Evolutionary conservation across 2,113 vertebrate species (phyloP), one percentile per base, ranked within the genome.

Genomic region (Alexandromys fortis): DNA sequence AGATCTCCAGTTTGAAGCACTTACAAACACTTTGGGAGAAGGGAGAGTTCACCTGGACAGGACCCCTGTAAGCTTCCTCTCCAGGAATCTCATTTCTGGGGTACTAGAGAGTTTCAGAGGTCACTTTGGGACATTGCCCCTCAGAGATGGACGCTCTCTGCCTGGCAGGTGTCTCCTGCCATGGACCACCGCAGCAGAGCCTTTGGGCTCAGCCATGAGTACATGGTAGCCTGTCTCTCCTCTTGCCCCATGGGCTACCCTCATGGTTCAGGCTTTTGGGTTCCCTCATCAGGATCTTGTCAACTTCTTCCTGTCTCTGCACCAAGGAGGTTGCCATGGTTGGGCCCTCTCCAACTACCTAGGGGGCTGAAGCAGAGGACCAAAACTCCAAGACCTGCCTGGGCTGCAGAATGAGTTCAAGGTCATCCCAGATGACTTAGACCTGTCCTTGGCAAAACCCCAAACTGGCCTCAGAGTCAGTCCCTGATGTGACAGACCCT

Each of bases 171-270:
- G 4, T 81, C 28, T 47, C 22, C 26, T 21, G 55, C 22, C 26
- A 26, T 7, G 58, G 63, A 26, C 35, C 35, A 42, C 1, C 14
- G 58, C 30, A 3, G 13, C 86, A 28, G 7, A 73, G 16, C 45
- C 61, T 12, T 7, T 9, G n/a, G 70, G 17, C 12, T 1, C 7
- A 19, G 14, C 17, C 35, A 0, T 1, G 2, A 35, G 16, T 16
- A 1, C 35, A 35, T 1, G 4, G 21, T 21, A 7, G 0, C 33
- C 73, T 5, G 1, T 45, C 68, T 3, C 4, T 65, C 30, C 42
- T 35, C n/a, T 91, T 55, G 42, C 68, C 38, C 42, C 17, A 19
- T 4, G 1, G 1, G 38, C 78, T 47, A 45, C 12, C 19, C 45
- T 58, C 17, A 33, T 67, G 1, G 49, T 14, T 21, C 38, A 47